These are phyloP conservation scores for Lophius piscatorius DNA, from an alignment of 2,113 vertebrate genomes.

Conservation along the genomic window DNA sequence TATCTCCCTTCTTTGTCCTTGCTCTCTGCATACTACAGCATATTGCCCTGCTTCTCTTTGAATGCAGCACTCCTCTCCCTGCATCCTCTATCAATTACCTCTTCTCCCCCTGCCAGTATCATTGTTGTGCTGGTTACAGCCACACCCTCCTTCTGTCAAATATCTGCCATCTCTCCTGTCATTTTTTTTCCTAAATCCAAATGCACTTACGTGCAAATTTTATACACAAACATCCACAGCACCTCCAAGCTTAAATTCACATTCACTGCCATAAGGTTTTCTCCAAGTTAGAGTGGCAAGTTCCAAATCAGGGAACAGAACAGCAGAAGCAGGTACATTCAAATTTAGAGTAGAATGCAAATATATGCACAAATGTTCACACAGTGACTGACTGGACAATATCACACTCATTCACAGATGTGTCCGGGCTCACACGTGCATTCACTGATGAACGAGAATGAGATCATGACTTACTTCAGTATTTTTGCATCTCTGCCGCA, in stretches of 20 bases:
- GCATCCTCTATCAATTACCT: slow-evolving; percentile 26
- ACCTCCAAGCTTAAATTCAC: slow-evolving; percentile 1
- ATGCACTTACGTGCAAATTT: not conserved
- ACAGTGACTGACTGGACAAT: not conserved
- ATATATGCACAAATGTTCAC: not conserved
- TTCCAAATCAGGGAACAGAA: slow-evolving; percentile 1
- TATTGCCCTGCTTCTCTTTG: not conserved
- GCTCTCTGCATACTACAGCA: slow-evolving; percentile 5
- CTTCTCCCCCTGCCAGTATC: slow-evolving; percentile 15
- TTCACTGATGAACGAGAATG: not conserved
- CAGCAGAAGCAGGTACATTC: not conserved
- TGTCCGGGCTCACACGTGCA: not conserved
- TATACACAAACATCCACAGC: too few relatives aligned
- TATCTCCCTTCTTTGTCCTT: not conserved
- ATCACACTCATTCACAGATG: not conserved
- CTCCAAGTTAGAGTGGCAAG: not conserved
- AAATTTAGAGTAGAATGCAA: not conserved
- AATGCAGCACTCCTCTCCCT: slow-evolving; percentile 7
- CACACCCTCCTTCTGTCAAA: not conserved
- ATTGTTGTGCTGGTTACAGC: slow-evolving; percentile 15
- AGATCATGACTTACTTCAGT: not conserved
- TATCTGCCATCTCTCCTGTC: not conserved
- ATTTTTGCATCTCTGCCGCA: slow-evolving; percentile 9
- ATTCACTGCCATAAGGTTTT: slow-evolving; percentile 3
- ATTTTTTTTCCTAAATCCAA: not conserved